phyloP scores from a whole-genome alignment of 1,140 invertebrate genomes.

The Zelostemma sp. region DNA sequence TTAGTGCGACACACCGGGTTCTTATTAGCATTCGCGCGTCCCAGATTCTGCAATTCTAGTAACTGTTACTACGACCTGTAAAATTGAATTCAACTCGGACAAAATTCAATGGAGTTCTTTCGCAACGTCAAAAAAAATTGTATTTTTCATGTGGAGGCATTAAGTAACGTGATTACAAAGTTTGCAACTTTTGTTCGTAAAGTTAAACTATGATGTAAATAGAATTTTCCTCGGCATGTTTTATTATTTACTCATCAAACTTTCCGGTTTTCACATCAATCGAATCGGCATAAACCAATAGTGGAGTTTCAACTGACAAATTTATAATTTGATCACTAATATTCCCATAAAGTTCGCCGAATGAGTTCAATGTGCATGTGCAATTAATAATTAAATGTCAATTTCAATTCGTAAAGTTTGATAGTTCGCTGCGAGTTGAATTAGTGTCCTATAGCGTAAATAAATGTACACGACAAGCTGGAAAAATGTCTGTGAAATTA shows the following conservation, averaged over 20 bases:
- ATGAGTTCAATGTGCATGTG: too few relatives aligned
- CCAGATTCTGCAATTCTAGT: neutral
- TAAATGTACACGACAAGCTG: neutral
- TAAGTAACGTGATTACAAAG: neutral
- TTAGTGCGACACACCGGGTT: neutral
- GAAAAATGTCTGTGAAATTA: slow-evolving; percentile 1
- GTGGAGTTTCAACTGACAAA: too few relatives aligned
- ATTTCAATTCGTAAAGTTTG: too few relatives aligned
- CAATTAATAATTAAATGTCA: neutral
- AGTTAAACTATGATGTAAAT: neutral
- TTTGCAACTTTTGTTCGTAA: neutral
- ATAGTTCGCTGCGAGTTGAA: neutral
- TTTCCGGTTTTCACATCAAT: neutral
- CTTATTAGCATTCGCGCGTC: slow-evolving; percentile 1
- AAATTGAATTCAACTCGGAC: neutral
- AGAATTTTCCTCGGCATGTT: too few relatives aligned
- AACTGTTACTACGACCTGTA: neutral
- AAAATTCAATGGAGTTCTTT: neutral
- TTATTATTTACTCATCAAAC: neutral
- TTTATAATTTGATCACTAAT: too few relatives aligned
- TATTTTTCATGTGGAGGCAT: too few relatives aligned
- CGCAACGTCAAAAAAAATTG: neutral
- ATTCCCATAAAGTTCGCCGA: too few relatives aligned
- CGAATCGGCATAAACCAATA: neutral
- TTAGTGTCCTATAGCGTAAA: too few relatives aligned